Evolutionary conservation across 2,797 vertebrate genomes (phyloP), one percentile per base, ranked within the genome.

Genomic region (Chelon auratus): DNA sequence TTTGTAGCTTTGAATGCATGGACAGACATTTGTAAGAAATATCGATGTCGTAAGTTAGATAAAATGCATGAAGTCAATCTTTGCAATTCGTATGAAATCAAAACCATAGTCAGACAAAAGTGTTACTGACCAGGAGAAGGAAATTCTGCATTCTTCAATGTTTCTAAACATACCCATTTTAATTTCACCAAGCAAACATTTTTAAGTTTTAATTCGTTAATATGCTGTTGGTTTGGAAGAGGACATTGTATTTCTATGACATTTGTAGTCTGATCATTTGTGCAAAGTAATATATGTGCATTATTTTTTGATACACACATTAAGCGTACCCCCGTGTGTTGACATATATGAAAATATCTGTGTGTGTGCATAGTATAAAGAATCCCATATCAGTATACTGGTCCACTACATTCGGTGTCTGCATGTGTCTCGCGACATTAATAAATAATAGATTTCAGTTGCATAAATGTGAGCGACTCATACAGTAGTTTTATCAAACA

Each of bases 1-100:
- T 59, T 57, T 66, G 43, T 67, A n/a, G 48, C 54, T 70, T 60
- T 75, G 5, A 63, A 66, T 60, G 42, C 11, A 69, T 24, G 26
- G 3, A 18, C 61, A 20, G 40, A 62, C 39, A 26, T 24, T 55
- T 30, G 4, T 30, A 30, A 30, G 4, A 4, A 30, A 30, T 4
- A 30, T 30, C 6, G 4, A 30, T 30, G 22, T 22, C 1, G 2
- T 22, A 22, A 22, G 6, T 42, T 15, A 42, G 20, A 30, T 13
- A 53, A 3, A 52, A 20, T 53, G 12, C 6, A 53, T 24, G 26
- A 45, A 20, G 26, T 10, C 42, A 4, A 10, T 70, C 11, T n/a
- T 50, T 54, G 17, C 1, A 63, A 51, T 61, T 43, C 17, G 62
- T 1, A 30, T 9, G 24, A 62, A 52, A 36, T 39, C 7, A 11